A percentile compares a stretch with the other conserved stretches of the same genome.
phyloP scores from a whole-genome alignment of 1,140 invertebrate genomes.

The Halyomorpha halys region DNA sequence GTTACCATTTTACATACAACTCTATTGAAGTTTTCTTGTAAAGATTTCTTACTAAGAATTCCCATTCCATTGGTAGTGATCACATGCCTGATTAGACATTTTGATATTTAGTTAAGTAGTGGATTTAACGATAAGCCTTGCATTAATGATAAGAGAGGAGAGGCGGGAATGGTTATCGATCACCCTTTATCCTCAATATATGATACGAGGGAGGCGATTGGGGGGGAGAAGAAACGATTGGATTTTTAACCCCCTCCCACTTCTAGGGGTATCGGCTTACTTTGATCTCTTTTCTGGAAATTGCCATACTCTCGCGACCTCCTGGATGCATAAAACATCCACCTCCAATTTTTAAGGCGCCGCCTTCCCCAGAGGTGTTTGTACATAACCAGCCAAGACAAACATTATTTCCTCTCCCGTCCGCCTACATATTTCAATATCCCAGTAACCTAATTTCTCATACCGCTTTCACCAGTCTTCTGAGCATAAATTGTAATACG shows the following conservation, averaged over 20 bases:
- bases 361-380: slow-evolving; percentile 8
- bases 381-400: slow-evolving; percentile 13
- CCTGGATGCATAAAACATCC: slow-evolving; percentile 15
- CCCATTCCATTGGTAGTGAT: too few species aligned
- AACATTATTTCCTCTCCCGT: slow-evolving; percentile 15
- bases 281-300: slow-evolving; percentile 17
- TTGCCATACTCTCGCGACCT: slow-evolving; percentile 15
- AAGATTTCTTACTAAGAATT: too few species aligned
- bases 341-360: slow-evolving; percentile 12
- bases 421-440: not conserved
- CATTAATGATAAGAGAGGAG: not conserved
- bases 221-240: not conserved
- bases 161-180: slow-evolving; percentile 17
- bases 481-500: too few species aligned
- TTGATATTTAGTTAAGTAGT: too few species aligned
- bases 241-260: not conserved
- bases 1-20: too few species aligned
- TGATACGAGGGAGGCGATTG: not conserved
- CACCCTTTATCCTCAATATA: slow-evolving; percentile 12
- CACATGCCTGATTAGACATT: too few species aligned
- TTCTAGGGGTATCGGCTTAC: slow-evolving; percentile 13
- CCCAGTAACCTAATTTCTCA: slow-evolving; percentile 1
- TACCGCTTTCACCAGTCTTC: not conserved
- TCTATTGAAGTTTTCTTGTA: too few species aligned
- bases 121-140: too few species aligned